Conservation (phyloP, 2,797 vertebrate genomes). For the Chaetodon trifasciatus region DNA sequence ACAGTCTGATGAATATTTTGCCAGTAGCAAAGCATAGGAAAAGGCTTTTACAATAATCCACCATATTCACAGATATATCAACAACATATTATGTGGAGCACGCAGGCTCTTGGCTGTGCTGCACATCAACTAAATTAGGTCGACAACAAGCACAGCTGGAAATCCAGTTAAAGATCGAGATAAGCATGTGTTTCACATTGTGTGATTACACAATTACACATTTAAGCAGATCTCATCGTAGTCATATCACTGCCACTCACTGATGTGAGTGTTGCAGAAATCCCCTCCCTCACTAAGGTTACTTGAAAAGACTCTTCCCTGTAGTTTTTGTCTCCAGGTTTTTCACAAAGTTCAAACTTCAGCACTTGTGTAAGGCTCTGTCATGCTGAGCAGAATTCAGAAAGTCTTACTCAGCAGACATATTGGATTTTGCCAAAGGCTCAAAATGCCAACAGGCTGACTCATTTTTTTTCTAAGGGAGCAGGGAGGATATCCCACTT, state of each 20-base stretch:
- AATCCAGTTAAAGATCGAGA: background rate
- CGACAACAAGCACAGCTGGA: background rate
- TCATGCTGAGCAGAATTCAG: conserved; percentile 47
- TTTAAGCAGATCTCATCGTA: background rate
- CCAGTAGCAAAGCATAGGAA: background rate
- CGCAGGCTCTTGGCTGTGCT: background rate
- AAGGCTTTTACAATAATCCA: background rate
- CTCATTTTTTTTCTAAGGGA: conserved; percentile 9
- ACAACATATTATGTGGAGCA: background rate
- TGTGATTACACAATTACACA: background rate
- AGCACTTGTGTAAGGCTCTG: conserved; percentile 39
- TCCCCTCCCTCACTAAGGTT: background rate
- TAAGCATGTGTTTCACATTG: no score
- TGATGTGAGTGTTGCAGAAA: conserved; percentile 4
- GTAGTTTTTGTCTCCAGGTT: background rate
- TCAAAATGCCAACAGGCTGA: conserved; percentile 67
- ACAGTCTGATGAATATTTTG: background rate
- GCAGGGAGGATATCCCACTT: conserved; percentile 55
- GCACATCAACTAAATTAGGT: background rate
- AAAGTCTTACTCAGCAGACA: conserved; percentile 67
- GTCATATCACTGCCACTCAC: background rate
- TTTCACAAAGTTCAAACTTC: conserved; percentile 41
- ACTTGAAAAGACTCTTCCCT: conserved; percentile 5
- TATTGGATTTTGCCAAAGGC: conserved; percentile 62
- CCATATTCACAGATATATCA: background rate